Conservation (phyloP, 1,140 invertebrate species). For the Drosophila murphyi region DNA sequence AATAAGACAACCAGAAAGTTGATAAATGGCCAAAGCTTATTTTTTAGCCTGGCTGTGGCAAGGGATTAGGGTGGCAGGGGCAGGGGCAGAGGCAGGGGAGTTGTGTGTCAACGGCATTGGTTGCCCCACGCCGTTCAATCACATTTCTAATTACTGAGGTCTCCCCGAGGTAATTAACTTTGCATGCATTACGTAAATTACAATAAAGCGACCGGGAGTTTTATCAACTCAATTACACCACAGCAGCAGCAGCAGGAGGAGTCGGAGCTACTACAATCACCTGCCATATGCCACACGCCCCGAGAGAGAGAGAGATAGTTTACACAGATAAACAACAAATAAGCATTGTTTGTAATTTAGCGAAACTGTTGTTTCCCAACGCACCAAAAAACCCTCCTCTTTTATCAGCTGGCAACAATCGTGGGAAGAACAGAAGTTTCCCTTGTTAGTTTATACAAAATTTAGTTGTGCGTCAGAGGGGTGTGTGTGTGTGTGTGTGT, state of each 20-base stretch:
- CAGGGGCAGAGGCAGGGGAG: not conserved
- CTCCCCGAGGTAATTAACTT: constrained; percentile 79
- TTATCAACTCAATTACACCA: constrained; percentile 79
- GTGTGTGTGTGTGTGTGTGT: not conserved
- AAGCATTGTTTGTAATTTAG: constrained; percentile 82
- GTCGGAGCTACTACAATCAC: not conserved
- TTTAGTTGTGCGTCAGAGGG: not conserved
- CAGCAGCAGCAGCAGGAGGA: not conserved
- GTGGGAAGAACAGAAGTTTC: constrained; percentile 47
- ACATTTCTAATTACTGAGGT: constrained; percentile 79
- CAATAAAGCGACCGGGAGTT: constrained; percentile 62
- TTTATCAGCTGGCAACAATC: constrained; percentile 70
- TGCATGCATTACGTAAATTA: constrained; percentile 80
- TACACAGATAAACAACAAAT: constrained; percentile 80
- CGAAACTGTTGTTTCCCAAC: constrained; percentile 51
- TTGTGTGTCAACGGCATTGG: constrained; percentile 42
- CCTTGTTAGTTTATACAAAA: constrained; percentile 48
- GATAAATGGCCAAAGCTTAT: constrained; percentile 26
- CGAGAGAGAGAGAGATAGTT: constrained; percentile 43
- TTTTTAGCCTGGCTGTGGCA: constrained; percentile 2
- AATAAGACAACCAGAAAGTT: not conserved
- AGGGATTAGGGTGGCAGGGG: not conserved
- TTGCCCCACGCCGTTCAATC: constrained; percentile 60
- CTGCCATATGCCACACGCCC: not conserved
- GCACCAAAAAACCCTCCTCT: not conserved